Percentiles rank a stretch among this genome's conserved stretches.
Conservation (phyloP, 2,797 vertebrate species). For the Lithobates sylvaticus region DNA sequence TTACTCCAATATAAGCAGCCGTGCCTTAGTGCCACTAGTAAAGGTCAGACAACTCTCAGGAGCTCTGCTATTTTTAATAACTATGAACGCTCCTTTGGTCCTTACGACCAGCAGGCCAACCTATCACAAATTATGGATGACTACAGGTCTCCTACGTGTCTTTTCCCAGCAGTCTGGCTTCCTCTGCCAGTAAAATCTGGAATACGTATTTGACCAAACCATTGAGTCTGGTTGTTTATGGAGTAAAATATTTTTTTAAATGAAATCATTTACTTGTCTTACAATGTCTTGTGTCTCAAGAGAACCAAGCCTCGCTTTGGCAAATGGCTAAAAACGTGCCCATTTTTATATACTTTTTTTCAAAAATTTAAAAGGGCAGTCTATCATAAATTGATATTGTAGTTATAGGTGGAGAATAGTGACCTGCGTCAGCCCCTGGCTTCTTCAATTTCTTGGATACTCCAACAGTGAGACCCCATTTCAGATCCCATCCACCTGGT, state of each 20-base stretch:
- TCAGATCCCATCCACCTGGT: background rate
- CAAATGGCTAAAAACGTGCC: background rate
- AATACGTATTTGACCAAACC: background rate
- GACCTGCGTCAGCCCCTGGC: background rate
- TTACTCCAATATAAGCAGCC: slow-evolving; percentile 54
- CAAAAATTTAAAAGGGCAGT: background rate
- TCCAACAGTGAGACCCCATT: background rate
- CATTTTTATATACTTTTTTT: background rate
- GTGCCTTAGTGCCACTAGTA: slow-evolving; percentile 20
- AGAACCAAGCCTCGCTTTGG: background rate
- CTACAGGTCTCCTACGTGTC: background rate
- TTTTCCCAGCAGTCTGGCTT: slow-evolving; percentile 8
- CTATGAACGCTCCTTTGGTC: background rate
- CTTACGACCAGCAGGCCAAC: background rate
- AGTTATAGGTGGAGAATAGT: background rate
- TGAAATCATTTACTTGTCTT: background rate
- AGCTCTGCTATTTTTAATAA: slow-evolving; percentile 6
- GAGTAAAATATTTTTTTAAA: background rate
- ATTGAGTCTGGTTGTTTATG: slow-evolving; percentile 1
- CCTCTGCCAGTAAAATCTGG: slow-evolving; percentile 2
- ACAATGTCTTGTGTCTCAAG: background rate
- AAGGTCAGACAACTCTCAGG: slow-evolving; percentile 2
- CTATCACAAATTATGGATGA: slow-evolving; percentile 5
- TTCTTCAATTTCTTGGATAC: background rate
- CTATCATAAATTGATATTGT: background rate